phyloP scores from a whole-genome alignment of 1,140 invertebrate species.

The Coenobita brevimanus region DNA sequence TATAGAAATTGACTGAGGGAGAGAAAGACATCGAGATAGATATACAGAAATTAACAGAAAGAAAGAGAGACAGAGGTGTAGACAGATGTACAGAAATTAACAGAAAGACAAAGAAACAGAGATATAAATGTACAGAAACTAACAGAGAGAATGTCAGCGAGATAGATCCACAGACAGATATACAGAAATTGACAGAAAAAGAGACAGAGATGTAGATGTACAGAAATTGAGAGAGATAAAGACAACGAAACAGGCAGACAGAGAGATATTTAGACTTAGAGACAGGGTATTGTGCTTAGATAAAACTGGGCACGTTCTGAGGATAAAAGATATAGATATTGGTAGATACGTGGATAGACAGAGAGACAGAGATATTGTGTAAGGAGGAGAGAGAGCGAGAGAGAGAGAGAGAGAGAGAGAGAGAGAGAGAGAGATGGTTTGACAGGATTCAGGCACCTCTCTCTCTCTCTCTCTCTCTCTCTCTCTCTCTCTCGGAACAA shows the following conservation, averaged over 20 bases:
- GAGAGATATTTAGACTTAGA: background rate
- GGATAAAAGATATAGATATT: background rate
- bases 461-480: too few relatives aligned
- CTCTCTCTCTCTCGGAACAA: too few relatives aligned
- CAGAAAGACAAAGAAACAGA: background rate
- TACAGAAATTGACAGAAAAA: background rate
- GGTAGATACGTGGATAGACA: background rate
- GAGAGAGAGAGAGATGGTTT: too few relatives aligned
- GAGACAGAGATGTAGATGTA: background rate
- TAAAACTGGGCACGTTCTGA: background rate
- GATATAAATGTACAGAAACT: background rate
- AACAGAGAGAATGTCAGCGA: background rate
- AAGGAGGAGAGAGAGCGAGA: too few relatives aligned
- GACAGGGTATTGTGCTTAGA: background rate
- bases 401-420: too few relatives aligned
- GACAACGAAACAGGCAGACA: background rate
- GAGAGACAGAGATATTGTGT: too few relatives aligned
- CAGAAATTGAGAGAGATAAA: background rate
- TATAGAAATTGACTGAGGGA: background rate
- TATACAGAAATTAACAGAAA: too few relatives aligned
- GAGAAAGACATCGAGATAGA: conserved; percentile 1
- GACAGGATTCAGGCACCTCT: too few relatives aligned
- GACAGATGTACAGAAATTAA: background rate
- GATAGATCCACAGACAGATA: too few relatives aligned
- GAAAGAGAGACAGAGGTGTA: too few relatives aligned